Conservation (phyloP, 1,140 invertebrate genomes). For the Anastatus disparis region DNA sequence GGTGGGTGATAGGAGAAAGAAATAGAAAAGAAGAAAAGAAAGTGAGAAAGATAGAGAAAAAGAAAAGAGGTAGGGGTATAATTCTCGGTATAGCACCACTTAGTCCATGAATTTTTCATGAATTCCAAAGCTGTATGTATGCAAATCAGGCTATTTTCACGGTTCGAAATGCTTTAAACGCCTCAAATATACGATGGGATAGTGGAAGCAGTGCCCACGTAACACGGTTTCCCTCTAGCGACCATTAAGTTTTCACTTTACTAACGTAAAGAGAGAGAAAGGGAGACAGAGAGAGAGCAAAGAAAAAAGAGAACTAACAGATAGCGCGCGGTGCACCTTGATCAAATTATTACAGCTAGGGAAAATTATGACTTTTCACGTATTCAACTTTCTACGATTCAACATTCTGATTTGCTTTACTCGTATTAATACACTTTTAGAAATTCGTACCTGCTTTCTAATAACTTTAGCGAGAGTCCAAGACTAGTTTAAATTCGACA, state of each 20-base stretch:
- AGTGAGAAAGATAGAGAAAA: slow-evolving; percentile 5
- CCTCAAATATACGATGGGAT: slow-evolving; percentile 60
- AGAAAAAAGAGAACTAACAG: not conserved
- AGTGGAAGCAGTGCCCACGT: slow-evolving; percentile 55
- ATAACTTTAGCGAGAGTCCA: not conserved
- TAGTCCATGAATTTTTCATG: slow-evolving; percentile 64
- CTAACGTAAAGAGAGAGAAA: slow-evolving; percentile 21
- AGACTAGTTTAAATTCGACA: not conserved
- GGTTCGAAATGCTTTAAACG: slow-evolving; percentile 62
- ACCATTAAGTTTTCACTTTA: slow-evolving; percentile 60
- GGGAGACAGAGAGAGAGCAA: not conserved
- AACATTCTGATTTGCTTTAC: slow-evolving; percentile 24
- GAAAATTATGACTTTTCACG: slow-evolving; percentile 27
- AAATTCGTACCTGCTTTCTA: not conserved
- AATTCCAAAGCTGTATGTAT: slow-evolving; percentile 62
- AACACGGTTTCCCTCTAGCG: slow-evolving; percentile 58
- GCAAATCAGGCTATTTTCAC: slow-evolving; percentile 63
- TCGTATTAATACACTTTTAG: slow-evolving; percentile 12
- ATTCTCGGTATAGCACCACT: slow-evolving; percentile 57
- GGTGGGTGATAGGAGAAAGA: not conserved
- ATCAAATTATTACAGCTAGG: slow-evolving; percentile 37
- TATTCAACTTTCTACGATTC: slow-evolving; percentile 32
- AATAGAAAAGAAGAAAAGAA: slow-evolving; percentile 4
- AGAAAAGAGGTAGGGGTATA: slow-evolving; percentile 50
- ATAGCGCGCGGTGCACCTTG: not conserved